Conservation (phyloP, 2,113 vertebrate species). For the Aythya baeri region DNA sequence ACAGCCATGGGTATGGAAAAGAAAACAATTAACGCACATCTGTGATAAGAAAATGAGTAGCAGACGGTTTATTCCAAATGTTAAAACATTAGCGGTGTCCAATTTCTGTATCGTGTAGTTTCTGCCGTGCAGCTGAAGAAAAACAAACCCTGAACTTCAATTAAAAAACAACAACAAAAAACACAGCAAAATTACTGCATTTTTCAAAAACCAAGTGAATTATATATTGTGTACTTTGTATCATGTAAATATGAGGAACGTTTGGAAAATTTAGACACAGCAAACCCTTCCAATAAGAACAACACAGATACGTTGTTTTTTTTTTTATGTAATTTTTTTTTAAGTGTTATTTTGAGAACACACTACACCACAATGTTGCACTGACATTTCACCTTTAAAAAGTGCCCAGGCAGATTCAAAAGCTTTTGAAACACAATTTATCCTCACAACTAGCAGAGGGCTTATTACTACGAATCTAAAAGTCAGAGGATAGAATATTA, state of each 20-base stretch:
- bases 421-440: constrained; percentile 65
- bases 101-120: constrained; percentile 65
- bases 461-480: constrained; percentile 67
- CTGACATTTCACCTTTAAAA: constrained; percentile 65
- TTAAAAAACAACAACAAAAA: constrained; percentile 32
- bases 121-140: constrained; percentile 62
- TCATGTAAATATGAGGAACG: constrained; percentile 37
- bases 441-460: constrained; percentile 54
- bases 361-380: neutral
- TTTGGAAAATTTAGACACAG: neutral
- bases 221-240: constrained; percentile 1
- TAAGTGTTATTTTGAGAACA: neutral
- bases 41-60: constrained; percentile 64
- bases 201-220: constrained; percentile 48
- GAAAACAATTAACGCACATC: constrained; percentile 65
- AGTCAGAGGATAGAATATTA: constrained; percentile 68
- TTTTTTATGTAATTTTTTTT: too few species aligned
- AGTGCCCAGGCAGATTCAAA: constrained; percentile 37
- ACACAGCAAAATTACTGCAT: constrained; percentile 46
- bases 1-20: constrained; percentile 34
- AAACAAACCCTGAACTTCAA: constrained; percentile 68
- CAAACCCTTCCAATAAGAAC: neutral
- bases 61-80: constrained; percentile 56
- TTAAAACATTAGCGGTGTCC: constrained; percentile 61
- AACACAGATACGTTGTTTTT: neutral